phyloP scores from a whole-genome alignment of 2,113 vertebrate genomes.

The Promerops cafer region DNA sequence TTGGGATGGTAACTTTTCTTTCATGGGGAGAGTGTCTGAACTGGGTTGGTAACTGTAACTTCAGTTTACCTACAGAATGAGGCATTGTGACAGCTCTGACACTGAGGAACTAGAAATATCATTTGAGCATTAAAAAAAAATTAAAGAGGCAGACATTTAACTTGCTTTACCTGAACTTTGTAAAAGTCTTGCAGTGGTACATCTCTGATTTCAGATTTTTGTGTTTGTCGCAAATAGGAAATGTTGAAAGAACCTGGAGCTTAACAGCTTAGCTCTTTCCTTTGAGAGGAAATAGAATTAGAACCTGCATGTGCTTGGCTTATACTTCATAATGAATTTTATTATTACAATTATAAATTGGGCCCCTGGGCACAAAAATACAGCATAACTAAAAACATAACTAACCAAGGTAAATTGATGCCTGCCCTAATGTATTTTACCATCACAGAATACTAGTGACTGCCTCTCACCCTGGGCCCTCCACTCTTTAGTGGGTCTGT shows the following conservation, averaged over 20 bases:
- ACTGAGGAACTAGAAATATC: neutral
- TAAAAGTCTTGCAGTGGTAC: neutral
- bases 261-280: constrained; percentile 52
- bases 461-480: neutral
- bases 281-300: constrained; percentile 53
- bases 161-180: neutral
- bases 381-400: constrained; percentile 6
- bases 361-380: constrained; percentile 13
- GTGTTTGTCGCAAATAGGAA: neutral
- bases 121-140: neutral
- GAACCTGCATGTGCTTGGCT: constrained; percentile 52
- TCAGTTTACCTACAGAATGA: neutral
- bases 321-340: constrained; percentile 52
- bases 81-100: neutral
- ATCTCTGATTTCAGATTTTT: neutral
- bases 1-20: neutral
- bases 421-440: constrained; percentile 5
- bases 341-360: constrained; percentile 44
- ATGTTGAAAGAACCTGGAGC: constrained; percentile 32
- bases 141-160: neutral
- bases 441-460: neutral
- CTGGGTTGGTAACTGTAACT: neutral
- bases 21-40: neutral
- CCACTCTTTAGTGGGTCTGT: neutral
- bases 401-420: constrained; percentile 24